These are phyloP conservation scores for Amorpha juglandis DNA, from an alignment of 2,888 invertebrate genomes.

Conservation along the genomic window DNA sequence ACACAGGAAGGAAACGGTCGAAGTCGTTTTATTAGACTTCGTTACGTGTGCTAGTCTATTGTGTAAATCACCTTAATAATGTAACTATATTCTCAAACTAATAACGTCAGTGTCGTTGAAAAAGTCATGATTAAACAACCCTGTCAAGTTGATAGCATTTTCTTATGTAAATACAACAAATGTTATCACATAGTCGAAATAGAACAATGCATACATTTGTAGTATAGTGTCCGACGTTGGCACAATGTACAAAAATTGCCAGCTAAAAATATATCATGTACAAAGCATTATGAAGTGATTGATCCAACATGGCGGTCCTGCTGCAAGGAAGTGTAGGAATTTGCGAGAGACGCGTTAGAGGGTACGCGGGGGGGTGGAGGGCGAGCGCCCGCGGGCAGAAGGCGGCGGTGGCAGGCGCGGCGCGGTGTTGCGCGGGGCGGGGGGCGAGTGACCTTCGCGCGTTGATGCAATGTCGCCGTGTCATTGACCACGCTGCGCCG, in stretches of 20 bases:
- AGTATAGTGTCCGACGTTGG: neutral
- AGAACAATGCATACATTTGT: neutral
- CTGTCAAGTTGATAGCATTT: neutral
- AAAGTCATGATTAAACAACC: neutral
- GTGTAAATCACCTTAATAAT: neutral
- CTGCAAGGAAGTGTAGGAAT: constrained; percentile 51
- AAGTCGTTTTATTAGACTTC: constrained; percentile 10
- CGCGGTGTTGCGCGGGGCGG: constrained; percentile 44
- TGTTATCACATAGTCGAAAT: neutral
- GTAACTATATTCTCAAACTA: neutral
- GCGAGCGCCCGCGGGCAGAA: constrained; percentile 39
- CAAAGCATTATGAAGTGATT: constrained; percentile 32
- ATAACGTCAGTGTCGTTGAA: neutral
- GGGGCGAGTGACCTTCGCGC: constrained; percentile 73
- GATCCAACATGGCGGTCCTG: constrained; percentile 46
- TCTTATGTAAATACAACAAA: neutral
- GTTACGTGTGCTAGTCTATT: constrained; percentile 4
- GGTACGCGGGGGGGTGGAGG: constrained; percentile 47
- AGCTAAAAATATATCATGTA: constrained; percentile 13
- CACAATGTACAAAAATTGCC: constrained; percentile 13
- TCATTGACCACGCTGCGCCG: constrained; percentile 76
- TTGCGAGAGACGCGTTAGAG: constrained; percentile 57
- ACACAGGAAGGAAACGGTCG: constrained; percentile 5
- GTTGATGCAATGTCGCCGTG: constrained; percentile 83
- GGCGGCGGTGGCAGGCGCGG: constrained; percentile 47